Base-by-base conservation (phyloP, 2,797 vertebrate genomes). In the Onychomys leucogaster region DNA sequence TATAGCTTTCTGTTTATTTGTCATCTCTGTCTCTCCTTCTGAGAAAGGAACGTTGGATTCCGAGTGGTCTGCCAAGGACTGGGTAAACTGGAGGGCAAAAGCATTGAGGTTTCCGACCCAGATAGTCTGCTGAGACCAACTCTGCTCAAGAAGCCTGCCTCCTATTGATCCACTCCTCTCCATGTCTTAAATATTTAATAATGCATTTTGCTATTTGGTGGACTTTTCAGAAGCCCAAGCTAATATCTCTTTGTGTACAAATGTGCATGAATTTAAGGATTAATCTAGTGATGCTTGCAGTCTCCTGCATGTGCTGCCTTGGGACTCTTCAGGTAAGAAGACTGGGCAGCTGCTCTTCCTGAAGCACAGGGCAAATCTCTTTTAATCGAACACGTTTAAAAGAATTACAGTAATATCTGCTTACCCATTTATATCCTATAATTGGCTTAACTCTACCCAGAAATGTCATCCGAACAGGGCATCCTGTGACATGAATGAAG, bases 171-270 rank as follows among this genome's bases (percentile, higher is more conserved):
- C 21, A 29, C 37, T n/a, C 73, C 23, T 84, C 80, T 84, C 17
- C 2, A 12, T 0, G 12, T 69, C 57, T 94, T 94, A 92, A 78
- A 71, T 81, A 95, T 59, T 94, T 83, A 92, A 94, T 73, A 80
- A 92, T 2, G 2, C 16, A 49, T 71, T 94, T 96, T 82, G 77
- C 81, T 90, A 83, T 76, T 94, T 80, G 63, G 92, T 85, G 52
- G 43, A 75, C 46, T 94, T 90, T 94, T 92, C 17, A 89, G 73
- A 92, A 97, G 12, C 37, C 93, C 55, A 96, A 55, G 61, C 88
- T 92, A 49, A 37, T 71, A 37, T 88, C 3, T 82, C 69, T 41
- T 89, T 71, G 78, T 89, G 49, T 6, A 87, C 3, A 76, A 21
- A 69, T 27, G 41, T 57, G 37, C 27, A 69, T 75, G 41, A 3